These are phyloP conservation scores for Sinodicranocentrus sp. DNA, from an alignment of 2,888 invertebrate genomes.

Conservation along the genomic window DNA sequence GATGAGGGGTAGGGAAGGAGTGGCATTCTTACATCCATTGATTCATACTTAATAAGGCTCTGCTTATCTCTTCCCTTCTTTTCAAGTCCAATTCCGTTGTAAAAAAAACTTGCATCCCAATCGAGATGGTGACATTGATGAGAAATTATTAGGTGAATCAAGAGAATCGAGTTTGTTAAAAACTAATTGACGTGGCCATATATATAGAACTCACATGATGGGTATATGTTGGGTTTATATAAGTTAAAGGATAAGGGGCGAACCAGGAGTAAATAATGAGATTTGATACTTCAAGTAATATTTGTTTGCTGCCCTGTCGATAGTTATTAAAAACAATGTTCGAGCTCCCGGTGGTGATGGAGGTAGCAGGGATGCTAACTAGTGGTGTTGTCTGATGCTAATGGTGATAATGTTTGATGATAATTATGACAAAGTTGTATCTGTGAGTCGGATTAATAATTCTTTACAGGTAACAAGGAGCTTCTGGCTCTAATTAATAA, in stretches of 20 bases:
- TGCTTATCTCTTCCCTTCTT: constrained; percentile 5
- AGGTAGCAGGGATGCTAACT: too few species aligned
- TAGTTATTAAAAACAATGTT: background rate
- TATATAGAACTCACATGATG: constrained; percentile 62
- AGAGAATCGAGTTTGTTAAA: constrained; percentile 69
- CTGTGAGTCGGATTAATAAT: too few species aligned
- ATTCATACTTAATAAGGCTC: constrained; percentile 17
- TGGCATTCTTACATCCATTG: constrained; percentile 23
- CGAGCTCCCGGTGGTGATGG: background rate
- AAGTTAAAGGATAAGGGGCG: background rate
- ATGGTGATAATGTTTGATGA: too few species aligned
- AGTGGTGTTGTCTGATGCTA: too few species aligned
- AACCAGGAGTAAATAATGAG: background rate
- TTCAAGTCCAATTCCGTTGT: constrained; percentile 21
- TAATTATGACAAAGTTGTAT: too few species aligned
- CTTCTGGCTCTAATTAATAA: background rate
- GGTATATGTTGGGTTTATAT: too few species aligned
- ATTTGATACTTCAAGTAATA: background rate
- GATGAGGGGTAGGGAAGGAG: constrained; percentile 26
- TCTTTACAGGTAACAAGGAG: background rate
- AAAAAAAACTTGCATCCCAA: constrained; percentile 44
- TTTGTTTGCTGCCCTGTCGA: background rate
- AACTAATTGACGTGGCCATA: constrained; percentile 67
- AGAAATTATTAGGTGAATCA: constrained; percentile 74
- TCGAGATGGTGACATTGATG: constrained; percentile 74